A percentile compares a stretch with the other conserved stretches of the same genome.
Evolutionary conservation across 2,888 invertebrate species (phyloP).

Genomic region (Rotaria sp.): DNA sequence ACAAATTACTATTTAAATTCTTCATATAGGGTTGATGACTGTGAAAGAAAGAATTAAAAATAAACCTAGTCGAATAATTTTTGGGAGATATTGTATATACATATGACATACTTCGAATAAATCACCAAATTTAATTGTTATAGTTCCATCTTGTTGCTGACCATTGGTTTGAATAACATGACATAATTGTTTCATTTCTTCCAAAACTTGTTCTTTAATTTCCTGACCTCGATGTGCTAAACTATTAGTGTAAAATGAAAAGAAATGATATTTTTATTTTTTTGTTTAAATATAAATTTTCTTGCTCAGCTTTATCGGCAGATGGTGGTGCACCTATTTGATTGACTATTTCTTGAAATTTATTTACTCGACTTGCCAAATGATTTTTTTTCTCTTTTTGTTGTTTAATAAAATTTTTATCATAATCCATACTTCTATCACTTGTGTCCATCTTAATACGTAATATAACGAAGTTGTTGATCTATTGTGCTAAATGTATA

Average conservation of each 20-base stretch:
- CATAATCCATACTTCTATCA: not conserved
- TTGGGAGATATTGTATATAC: too few species aligned
- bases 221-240: not conserved
- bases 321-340: not conserved
- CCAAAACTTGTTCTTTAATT: not conserved
- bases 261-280: not conserved
- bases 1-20: too few species aligned
- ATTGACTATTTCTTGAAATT: constrained; percentile 5
- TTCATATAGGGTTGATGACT: too few species aligned
- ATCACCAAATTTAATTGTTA: not conserved
- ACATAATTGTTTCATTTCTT: constrained; percentile 4
- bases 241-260: not conserved
- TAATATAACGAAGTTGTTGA: too few species aligned
- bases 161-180: not conserved
- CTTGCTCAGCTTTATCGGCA: not conserved
- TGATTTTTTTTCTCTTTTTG: not conserved
- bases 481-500: too few species aligned
- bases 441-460: too few species aligned
- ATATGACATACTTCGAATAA: not conserved
- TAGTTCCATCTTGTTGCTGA: not conserved
- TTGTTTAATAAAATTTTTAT: not conserved
- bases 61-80: too few species aligned
- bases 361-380: not conserved
- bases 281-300: too few species aligned
- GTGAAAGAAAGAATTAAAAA: too few species aligned